Evolutionary conservation across 2,888 invertebrate genomes (phyloP).

Genomic region (Bombylius discolor): DNA sequence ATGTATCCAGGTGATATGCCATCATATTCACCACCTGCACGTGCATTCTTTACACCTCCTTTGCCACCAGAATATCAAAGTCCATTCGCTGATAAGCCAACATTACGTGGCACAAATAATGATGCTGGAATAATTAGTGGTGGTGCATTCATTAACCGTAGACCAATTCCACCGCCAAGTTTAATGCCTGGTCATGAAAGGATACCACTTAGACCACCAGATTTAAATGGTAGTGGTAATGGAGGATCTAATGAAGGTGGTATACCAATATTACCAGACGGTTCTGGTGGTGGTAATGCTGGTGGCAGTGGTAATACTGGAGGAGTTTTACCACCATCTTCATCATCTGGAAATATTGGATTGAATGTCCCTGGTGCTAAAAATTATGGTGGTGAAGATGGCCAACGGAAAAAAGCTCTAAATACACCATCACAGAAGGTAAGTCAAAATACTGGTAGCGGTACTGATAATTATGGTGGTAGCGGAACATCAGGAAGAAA

Average conservation of each 20-base stretch:
- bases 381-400: constrained; percentile 1
- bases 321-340: neutral
- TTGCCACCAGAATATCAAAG: constrained; percentile 71
- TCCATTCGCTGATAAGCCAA: constrained; percentile 82
- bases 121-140: constrained; percentile 33
- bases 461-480: constrained; percentile 7
- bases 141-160: constrained; percentile 48
- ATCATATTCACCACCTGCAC: constrained; percentile 69
- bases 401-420: constrained; percentile 47
- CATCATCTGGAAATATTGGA: constrained; percentile 2
- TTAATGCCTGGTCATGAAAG: constrained; percentile 69
- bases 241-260: neutral
- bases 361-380: neutral
- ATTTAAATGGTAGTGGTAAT: constrained; percentile 17
- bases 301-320: neutral
- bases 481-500: neutral
- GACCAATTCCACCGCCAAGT: constrained; percentile 74
- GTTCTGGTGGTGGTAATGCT: neutral
- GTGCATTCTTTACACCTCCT: constrained; percentile 69
- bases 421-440: constrained; percentile 63
- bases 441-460: constrained; percentile 14
- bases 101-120: constrained; percentile 58
- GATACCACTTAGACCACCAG: constrained; percentile 63
- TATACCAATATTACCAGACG: no score
- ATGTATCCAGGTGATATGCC: constrained; percentile 57